Conservation (phyloP, 2,888 invertebrate species). For the Leucozona laternaria region DNA sequence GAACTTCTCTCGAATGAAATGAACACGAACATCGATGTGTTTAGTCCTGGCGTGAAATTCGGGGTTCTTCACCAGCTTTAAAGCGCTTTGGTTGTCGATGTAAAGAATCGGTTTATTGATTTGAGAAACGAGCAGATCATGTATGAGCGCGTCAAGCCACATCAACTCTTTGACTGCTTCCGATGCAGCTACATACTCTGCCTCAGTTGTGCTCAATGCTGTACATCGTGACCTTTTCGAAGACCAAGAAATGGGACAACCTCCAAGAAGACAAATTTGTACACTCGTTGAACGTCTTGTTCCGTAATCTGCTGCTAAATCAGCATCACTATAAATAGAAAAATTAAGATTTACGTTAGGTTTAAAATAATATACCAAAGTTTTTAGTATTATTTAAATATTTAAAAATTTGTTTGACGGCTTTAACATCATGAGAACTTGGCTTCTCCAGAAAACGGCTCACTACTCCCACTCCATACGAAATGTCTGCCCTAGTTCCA, state of each 20-base stretch:
- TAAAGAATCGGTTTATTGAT: not conserved
- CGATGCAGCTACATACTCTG: constrained; percentile 77
- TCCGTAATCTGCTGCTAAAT: constrained; percentile 68
- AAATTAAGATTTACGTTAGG: constrained; percentile 13
- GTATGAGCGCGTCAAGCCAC: constrained; percentile 77
- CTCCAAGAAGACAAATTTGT: constrained; percentile 72
- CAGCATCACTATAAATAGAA: constrained; percentile 67
- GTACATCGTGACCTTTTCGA: constrained; percentile 78
- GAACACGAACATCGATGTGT: constrained; percentile 21
- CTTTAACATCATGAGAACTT: constrained; percentile 5
- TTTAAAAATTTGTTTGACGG: constrained; percentile 29
- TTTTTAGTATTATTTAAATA: constrained; percentile 27
- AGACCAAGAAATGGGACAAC: constrained; percentile 77
- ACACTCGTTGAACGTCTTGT: constrained; percentile 76
- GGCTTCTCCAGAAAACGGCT: constrained; percentile 35
- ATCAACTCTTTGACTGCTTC: constrained; percentile 77
- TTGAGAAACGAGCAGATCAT: constrained; percentile 6
- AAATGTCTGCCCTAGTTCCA: constrained; percentile 52
- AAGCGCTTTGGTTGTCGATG: constrained; percentile 76
- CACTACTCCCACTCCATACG: constrained; percentile 54
- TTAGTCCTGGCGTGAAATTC: constrained; percentile 69
- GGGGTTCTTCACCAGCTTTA: constrained; percentile 75
- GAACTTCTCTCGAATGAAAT: constrained; percentile 18
- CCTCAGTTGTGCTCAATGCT: constrained; percentile 77
- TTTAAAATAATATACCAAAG: constrained; percentile 31